These are phyloP conservation scores for Cochlearius cochlearius DNA, from an alignment of 2,113 vertebrate genomes.

Conservation along the genomic window DNA sequence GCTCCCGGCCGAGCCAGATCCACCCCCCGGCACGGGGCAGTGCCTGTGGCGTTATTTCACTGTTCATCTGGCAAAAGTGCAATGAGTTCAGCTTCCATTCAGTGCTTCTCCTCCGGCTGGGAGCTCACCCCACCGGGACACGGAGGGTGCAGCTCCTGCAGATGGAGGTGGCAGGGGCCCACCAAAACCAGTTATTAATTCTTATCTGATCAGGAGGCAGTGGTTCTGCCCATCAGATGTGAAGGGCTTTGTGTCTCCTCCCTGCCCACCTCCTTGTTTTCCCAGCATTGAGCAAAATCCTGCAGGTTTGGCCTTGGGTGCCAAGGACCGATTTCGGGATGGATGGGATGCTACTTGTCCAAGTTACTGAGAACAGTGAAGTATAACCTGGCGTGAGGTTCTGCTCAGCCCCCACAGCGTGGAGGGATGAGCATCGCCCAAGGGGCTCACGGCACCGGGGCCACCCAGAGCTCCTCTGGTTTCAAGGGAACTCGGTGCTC, in stretches of 20 bases:
- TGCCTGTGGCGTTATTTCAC: not conserved
- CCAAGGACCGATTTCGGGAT: fast-evolving
- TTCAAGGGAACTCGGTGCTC: not conserved
- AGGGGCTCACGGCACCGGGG: not conserved
- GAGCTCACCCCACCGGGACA: not conserved
- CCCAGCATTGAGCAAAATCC: not conserved
- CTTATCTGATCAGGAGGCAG: not conserved
- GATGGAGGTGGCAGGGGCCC: not conserved
- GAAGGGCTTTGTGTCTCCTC: not conserved
- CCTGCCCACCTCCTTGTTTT: not conserved
- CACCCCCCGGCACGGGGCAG: fast-evolving
- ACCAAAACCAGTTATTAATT: not conserved
- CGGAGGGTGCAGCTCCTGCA: not conserved
- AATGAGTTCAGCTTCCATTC: not conserved
- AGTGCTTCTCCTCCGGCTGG: fast-evolving
- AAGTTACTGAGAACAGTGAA: fast-evolving
- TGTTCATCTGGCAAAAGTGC: not conserved
- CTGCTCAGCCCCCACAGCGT: not conserved
- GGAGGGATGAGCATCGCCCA: fast-evolving
- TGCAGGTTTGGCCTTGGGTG: not conserved
- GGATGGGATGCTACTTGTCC: fast-evolving
- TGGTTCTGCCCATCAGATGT: slow-evolving; percentile 15
- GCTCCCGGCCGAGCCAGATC: not conserved
- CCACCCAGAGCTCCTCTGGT: not conserved
- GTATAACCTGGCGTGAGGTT: fast-evolving